Percentiles rank a stretch among this genome's conserved stretches.
These are phyloP conservation scores for Atta cephalotes DNA, from an alignment of 1,140 invertebrate genomes.

Conservation along the genomic window DNA sequence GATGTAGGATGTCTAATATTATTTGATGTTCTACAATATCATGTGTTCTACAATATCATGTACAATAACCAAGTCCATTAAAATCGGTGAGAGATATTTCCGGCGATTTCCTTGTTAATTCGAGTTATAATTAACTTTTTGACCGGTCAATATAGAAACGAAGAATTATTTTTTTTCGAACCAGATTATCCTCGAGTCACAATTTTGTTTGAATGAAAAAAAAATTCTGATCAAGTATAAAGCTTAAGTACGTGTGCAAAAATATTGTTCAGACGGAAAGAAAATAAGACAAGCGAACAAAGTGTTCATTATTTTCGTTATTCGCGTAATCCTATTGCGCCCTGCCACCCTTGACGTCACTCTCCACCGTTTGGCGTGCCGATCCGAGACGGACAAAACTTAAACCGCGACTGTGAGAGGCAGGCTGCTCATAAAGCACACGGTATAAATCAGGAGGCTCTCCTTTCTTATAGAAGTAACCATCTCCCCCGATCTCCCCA, in stretches of 20 bases:
- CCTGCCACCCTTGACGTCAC: slow-evolving; percentile 33
- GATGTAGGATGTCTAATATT: too few species aligned
- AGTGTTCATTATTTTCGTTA: slow-evolving; percentile 48
- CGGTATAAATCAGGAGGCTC: slow-evolving; percentile 80
- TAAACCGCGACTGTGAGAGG: slow-evolving; percentile 71
- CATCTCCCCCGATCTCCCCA: slow-evolving; percentile 70
- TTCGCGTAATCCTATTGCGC: slow-evolving; percentile 25
- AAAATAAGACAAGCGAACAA: background rate
- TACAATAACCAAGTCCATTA: too few species aligned
- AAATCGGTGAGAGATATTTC: too few species aligned
- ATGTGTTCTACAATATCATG: too few species aligned
- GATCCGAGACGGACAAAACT: slow-evolving; percentile 77
- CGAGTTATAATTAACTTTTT: background rate
- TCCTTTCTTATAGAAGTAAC: slow-evolving; percentile 72
- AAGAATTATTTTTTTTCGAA: background rate
- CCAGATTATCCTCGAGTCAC: background rate
- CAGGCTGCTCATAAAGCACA: slow-evolving; percentile 80
- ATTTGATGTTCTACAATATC: too few species aligned
- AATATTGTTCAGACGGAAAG: background rate
- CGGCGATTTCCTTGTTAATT: background rate
- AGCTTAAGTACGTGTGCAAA: background rate
- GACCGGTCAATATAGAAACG: background rate
- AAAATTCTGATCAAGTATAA: background rate
- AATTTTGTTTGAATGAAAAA: slow-evolving; percentile 1
- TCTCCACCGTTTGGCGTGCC: slow-evolving; percentile 32